Base-by-base conservation (phyloP, 2,113 vertebrate genomes). In the Microcebus ravelobensis region DNA sequence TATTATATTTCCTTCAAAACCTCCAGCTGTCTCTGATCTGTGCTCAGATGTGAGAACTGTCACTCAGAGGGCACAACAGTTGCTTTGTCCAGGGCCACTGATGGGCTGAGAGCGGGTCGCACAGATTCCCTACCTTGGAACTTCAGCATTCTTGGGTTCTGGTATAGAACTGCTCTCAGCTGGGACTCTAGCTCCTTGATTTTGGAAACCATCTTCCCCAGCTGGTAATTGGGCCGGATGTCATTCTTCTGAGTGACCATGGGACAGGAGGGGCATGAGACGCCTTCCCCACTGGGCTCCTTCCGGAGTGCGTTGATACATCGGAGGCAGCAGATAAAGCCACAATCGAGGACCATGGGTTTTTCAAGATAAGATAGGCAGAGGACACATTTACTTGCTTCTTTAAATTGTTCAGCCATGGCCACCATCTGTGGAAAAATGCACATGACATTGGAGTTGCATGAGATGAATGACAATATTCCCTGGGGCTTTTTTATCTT, bases 81-180 rank as follows among this genome's bases (percentile, higher is more conserved):
- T 5, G 12, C 9, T 67, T 8, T 18, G 25, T 3, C 34, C 11
- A 0, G 52, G 39, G 52, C 1, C 2, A 29, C 17, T 12, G 5
- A 3, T 5, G 18, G 34, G 34, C 25, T 7, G 34, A 67, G 8
- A 42, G 42, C 1, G 45, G n/a, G 29, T 23, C 4, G 2, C 48
- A 45, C 3, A 42, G 10, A 42, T 31, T 13, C 8, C 55, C 63
- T 14, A 94, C 36, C 86, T 74, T 45, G 85, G 67, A 89, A 65
- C 76, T 42, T 74, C 2, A 3, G 10, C 10, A n/a, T 27, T 39
- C 36, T 73, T 6, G 92, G 55, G 67, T 74, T 89, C 85, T 10
- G 65, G 6, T n/a, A 14, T 68, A 88, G 92, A 13, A 73, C 0
- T 12, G n/a, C 11, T 61, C 8, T 50, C 67, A 89, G 42, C 9